Evolutionary conservation across 2,113 vertebrate species (phyloP).

Genomic region (Sinosuthora webbiana): DNA sequence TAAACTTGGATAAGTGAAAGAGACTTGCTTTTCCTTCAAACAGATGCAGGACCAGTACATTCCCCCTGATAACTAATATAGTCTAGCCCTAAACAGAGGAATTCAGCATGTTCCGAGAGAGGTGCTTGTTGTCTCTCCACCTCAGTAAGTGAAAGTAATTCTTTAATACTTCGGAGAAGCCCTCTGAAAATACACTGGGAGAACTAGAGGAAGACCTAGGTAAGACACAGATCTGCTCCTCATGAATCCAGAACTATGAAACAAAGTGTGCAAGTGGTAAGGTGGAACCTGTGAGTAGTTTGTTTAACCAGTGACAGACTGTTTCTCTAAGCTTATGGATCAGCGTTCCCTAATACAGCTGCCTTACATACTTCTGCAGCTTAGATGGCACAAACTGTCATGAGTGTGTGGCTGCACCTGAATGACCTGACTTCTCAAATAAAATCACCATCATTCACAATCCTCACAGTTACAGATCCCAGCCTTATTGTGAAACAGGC

Average conservation of each 20-base stretch:
- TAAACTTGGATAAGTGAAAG: background rate
- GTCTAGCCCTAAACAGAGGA: background rate
- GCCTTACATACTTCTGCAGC: background rate
- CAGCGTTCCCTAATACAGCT: background rate
- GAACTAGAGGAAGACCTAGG: background rate
- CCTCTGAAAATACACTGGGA: background rate
- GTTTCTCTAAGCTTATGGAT: background rate
- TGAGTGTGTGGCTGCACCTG: background rate
- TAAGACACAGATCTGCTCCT: background rate
- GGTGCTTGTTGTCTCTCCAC: background rate
- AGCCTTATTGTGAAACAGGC: background rate
- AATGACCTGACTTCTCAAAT: background rate
- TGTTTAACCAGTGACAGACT: background rate
- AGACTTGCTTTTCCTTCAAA: background rate
- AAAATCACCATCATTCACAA: background rate
- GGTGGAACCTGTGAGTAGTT: background rate
- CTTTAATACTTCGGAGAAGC: background rate
- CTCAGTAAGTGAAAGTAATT: background rate
- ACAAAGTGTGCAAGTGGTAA: background rate
- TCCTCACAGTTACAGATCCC: background rate
- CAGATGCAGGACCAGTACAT: background rate
- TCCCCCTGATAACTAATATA: background rate
- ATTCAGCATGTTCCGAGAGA: background rate
- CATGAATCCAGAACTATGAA: background rate
- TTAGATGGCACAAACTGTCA: background rate